Evolutionary conservation across 2,113 vertebrate genomes (phyloP), one percentile per base, ranked within the genome.

Genomic region (Hydrolagus affinis): DNA sequence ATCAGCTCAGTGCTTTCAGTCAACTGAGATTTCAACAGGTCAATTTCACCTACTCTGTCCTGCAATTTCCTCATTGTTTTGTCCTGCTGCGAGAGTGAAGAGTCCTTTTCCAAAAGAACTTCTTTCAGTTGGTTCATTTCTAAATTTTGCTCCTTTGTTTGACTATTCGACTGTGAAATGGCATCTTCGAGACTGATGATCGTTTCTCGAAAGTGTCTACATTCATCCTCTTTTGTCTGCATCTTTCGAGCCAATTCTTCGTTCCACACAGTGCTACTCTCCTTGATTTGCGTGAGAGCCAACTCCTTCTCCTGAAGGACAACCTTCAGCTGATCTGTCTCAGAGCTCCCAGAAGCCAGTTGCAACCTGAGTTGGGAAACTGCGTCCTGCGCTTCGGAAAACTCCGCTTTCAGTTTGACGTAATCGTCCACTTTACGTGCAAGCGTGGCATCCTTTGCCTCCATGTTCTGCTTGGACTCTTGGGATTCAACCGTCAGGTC

Each of bases 271-370:
- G 88, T 88, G n/a, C 90, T 90, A 21, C 64, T 87, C 62, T 60
- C 89, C 44, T 89, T 89, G 88, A 75, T 75, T 68, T 93, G 88
- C 8, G 87, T 86, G 56, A 92, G 86, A 0, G 86, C 14, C 69
- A 88, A 85, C 44, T 96, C 94, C 86, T 93, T 96, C 85, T 93
- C 88, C 74, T 91, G 90, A 87, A 94, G 14, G 25, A 87, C 72
- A n/a, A 25, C 86, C 87, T 92, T 93, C 78, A 95, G 87, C 0
- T 86, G 30, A 0, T 87, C 86, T 0, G 88, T 89, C 87, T 97
- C 94, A 19, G 90, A 89, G 0, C 87, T 89, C 19, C 94, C 87
- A 56, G 72, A 70, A 28, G 94, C 89, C 6, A 95, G 77, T 57
- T 92, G 88, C 28, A 85, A 88, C 88, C 88, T 88, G 30, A 94